Percentiles rank a stretch among this genome's conserved stretches.
phyloP scores from a whole-genome alignment of 2,797 vertebrate genomes.

The Danio jaintianensis region DNA sequence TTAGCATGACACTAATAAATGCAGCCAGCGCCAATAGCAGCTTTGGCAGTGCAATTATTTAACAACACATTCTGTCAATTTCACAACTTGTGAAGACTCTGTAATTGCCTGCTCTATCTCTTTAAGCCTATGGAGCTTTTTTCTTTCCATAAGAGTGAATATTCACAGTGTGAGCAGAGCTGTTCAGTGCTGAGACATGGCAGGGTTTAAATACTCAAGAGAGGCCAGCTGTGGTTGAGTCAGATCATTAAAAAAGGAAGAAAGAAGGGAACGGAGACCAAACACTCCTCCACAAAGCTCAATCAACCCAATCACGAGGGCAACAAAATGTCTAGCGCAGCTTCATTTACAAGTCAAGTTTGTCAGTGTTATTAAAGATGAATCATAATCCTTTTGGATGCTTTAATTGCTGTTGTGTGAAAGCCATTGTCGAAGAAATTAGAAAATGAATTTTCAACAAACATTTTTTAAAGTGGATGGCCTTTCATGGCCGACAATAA shows the following conservation, averaged over 20 bases:
- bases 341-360: constrained; percentile 15
- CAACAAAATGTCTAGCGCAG: neutral
- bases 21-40: constrained; percentile 11
- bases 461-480: neutral
- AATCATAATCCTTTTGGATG: neutral
- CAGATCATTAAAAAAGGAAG: constrained; percentile 30
- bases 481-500: neutral
- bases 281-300: constrained; percentile 36
- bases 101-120: constrained; percentile 35
- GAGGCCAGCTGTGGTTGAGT: constrained; percentile 32
- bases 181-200: neutral
- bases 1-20: constrained; percentile 39
- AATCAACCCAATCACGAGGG: constrained; percentile 20
- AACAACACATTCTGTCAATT: constrained; percentile 23
- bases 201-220: constrained; percentile 17
- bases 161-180: constrained; percentile 14
- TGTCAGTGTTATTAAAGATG: constrained; percentile 1
- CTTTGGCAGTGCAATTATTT: constrained; percentile 22
- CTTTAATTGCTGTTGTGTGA: constrained; percentile 7
- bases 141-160: constrained; percentile 7
- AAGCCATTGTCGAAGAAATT: constrained; percentile 10
- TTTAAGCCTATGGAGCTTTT: constrained; percentile 14
- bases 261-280: constrained; percentile 15
- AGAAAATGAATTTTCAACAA: constrained; percentile 12
- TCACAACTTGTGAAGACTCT: constrained; percentile 20